phyloP scores from a whole-genome alignment of 2,888 invertebrate species.

The Drosophila neonasuta region DNA sequence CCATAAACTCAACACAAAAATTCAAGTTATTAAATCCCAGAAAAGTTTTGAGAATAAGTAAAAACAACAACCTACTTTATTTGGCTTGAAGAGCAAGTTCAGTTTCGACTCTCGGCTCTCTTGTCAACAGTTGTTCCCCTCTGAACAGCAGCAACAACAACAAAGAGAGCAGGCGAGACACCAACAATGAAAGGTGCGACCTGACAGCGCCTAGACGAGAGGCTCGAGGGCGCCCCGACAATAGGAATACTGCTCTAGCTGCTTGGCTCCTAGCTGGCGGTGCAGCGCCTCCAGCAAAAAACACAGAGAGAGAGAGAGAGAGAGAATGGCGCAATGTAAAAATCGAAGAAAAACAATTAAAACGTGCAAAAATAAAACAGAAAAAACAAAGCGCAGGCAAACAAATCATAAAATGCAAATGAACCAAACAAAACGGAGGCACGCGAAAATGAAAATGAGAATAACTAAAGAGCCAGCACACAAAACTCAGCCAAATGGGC shows the following conservation, averaged over 20 bases:
- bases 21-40: conserved; percentile 58
- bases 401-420: conserved; percentile 77
- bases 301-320: conserved; percentile 3
- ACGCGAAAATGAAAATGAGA: conserved; percentile 28
- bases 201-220: conserved; percentile 37
- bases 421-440: conserved; percentile 31
- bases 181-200: conserved; percentile 56
- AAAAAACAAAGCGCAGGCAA: conserved; percentile 59
- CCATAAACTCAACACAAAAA: conserved; percentile 49
- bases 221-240: conserved; percentile 23
- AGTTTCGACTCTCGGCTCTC: conserved; percentile 25
- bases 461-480: conserved; percentile 34
- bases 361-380: conserved; percentile 54
- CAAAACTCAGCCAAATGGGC: conserved; percentile 21
- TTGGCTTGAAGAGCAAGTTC: conserved; percentile 63
- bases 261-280: background rate
- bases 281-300: conserved; percentile 10
- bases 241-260: conserved; percentile 4
- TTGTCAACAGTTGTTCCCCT: conserved; percentile 2
- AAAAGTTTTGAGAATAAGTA: conserved; percentile 46
- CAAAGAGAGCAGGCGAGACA: conserved; percentile 38
- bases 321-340: conserved; percentile 55
- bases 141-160: background rate
- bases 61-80: conserved; percentile 41
- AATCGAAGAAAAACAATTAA: conserved; percentile 77